phyloP scores from a whole-genome alignment of 2,797 vertebrate species.

The Fundulus diaphanus region DNA sequence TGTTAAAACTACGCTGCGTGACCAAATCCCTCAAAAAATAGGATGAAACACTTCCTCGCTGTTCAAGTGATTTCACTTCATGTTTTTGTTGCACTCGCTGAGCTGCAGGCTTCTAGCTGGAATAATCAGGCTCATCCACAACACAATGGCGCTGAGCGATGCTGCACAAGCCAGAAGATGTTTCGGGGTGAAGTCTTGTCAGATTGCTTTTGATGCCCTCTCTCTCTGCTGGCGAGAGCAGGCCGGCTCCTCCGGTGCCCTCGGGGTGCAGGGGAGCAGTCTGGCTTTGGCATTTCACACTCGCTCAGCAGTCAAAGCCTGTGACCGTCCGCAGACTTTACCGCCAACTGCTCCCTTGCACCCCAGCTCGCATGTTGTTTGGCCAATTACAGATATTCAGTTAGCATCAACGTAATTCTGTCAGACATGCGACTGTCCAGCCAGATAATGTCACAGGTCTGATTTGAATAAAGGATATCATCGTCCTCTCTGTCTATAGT shows the following conservation, averaged over 20 bases:
- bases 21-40: conserved; percentile 32
- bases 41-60: conserved; percentile 23
- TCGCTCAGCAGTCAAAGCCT: conserved; percentile 82
- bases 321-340: conserved; percentile 81
- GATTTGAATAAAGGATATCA: conserved; percentile 55
- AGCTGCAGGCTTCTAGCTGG: conserved; percentile 18
- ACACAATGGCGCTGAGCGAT: conserved; percentile 8
- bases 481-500: conserved; percentile 52
- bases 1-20: conserved; percentile 46
- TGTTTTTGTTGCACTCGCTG: conserved; percentile 17
- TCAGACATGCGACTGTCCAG: conserved; percentile 90
- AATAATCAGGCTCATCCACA: conserved; percentile 38
- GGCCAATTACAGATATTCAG: conserved; percentile 92
- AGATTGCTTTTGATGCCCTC: conserved; percentile 72
- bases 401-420: conserved; percentile 90
- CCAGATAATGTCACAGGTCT: conserved; percentile 84
- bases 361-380: conserved; percentile 85
- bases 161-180: conserved; percentile 50
- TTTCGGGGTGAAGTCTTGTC: conserved; percentile 66
- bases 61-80: conserved; percentile 14
- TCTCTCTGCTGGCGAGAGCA: conserved; percentile 49
- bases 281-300: conserved; percentile 86
- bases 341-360: conserved; percentile 83
- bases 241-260: conserved; percentile 65
- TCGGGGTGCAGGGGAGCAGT: conserved; percentile 69